Evolutionary conservation across 2,888 invertebrate genomes (phyloP), one percentile per base, ranked within the genome.

Genomic region (Arrhopalites spinosus): DNA sequence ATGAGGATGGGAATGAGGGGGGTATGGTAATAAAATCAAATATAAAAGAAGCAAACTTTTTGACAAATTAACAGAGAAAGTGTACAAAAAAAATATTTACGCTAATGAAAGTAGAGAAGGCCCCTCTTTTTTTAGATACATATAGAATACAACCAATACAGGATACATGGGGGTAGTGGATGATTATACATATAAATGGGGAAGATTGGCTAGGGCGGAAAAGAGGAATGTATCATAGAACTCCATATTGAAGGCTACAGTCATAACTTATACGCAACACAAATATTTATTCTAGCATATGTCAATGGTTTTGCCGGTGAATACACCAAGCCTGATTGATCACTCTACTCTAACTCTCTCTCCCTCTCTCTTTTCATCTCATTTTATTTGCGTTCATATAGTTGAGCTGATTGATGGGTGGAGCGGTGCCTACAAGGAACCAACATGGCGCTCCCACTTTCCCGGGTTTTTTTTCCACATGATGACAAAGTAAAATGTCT

Each of bases 401-500:
- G 63, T 67, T 47, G 29, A 56, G 56, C n/a, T 50, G 69, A 67
- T 67, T 47, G 69, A 70, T 70, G 59, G 70, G 56, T 17, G 70
- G 70, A 56, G 36, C 56, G 59, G 71, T 36, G 27, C 59, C 23
- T 30, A 63, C 0, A 36, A 67, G 8, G 23, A 45, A 70, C 53
- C 63, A 75, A 75, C 69, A 75, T 75, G 75, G 75, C 74, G 68
- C 61, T 69, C 69, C 36, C 23, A 20, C 53, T 53, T 53, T 53
- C 50, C 50, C 53, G 69, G 25, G n/a, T n/a, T n/a, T n/a, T n/a
- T n/a, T n/a, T 69, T 69, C 69, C 47, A 69, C 50, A 69, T 69
- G 76, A 76, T 76, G 76, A 73, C 76, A 76, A 76, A 76, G 76
- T 76, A 76, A 76, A 76, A 76, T 76, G 73, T 76, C 76, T 73